Evolutionary conservation across 2,888 invertebrate species (phyloP).

Genomic region (Rhingia rostrata): DNA sequence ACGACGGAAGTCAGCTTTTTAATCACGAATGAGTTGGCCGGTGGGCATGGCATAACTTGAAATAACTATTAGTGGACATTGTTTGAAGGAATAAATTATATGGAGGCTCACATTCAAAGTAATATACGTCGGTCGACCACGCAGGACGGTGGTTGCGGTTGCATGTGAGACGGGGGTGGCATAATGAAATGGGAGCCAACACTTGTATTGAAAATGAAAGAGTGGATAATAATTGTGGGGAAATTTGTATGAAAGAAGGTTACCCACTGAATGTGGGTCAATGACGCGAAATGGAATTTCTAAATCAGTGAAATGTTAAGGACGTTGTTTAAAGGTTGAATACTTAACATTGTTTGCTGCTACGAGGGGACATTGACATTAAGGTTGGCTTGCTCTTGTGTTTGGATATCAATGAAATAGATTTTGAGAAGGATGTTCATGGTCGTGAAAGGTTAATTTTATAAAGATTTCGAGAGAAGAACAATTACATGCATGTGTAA

Average conservation of each 20-base stretch:
- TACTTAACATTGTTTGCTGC: constrained; percentile 8
- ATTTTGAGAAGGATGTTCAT: no score
- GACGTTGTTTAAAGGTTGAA: constrained; percentile 33
- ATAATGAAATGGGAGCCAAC: neutral
- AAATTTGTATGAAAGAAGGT: neutral
- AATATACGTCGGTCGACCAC: constrained; percentile 18
- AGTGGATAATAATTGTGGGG: neutral
- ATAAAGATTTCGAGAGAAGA: no score
- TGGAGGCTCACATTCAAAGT: constrained; percentile 14
- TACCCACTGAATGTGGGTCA: constrained; percentile 45
- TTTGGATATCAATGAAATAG: no score
- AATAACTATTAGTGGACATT: constrained; percentile 36
- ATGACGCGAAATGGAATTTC: constrained; percentile 47
- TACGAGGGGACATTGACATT: neutral
- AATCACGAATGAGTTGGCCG: neutral
- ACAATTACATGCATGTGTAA: no score
- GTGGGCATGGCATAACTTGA: constrained; percentile 30
- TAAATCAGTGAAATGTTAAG: constrained; percentile 57
- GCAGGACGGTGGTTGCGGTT: neutral
- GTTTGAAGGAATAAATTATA: constrained; percentile 41
- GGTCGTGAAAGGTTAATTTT: no score
- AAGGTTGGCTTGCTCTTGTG: no score
- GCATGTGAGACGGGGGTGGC: neutral
- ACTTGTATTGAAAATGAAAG: neutral
- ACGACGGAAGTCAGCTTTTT: neutral